Conservation (phyloP, 2,888 invertebrate species). For the Drosophila austrosaltans region DNA sequence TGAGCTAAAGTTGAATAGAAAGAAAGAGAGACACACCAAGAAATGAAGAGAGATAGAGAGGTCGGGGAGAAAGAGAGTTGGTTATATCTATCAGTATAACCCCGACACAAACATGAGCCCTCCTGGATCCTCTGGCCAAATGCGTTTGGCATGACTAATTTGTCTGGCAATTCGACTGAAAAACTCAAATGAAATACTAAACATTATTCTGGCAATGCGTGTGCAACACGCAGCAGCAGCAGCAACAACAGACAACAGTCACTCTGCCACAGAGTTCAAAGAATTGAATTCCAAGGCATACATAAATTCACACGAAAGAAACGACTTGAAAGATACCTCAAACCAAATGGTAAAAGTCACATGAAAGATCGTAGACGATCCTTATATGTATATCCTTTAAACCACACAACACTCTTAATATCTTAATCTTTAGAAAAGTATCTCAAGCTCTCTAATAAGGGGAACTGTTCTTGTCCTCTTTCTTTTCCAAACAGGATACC, state of each 20-base stretch:
- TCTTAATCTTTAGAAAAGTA: no score
- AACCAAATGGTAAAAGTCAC: background rate
- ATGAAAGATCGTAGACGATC: no score
- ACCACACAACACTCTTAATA: no score
- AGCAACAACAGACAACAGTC: no score
- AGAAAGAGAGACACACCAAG: background rate
- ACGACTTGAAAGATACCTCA: background rate
- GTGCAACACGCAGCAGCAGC: constrained; percentile 54
- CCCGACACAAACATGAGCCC: constrained; percentile 5
- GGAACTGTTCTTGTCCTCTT: no score
- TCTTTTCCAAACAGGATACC: no score
- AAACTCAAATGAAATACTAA: constrained; percentile 51
- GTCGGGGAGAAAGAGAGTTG: constrained; percentile 14
- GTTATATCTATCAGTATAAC: constrained; percentile 8
- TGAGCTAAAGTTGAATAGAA: constrained; percentile 8
- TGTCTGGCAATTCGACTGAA: constrained; percentile 47
- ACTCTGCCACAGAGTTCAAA: constrained; percentile 1
- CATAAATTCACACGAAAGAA: background rate
- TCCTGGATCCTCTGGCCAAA: constrained; percentile 7
- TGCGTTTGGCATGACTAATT: constrained; percentile 72
- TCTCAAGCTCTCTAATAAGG: no score
- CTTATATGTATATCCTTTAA: no score
- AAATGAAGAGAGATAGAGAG: background rate
- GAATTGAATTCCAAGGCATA: background rate
- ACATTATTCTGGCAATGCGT: constrained; percentile 52